Conservation (phyloP, 2,797 vertebrate genomes). For the Malacoctenus gilli region DNA sequence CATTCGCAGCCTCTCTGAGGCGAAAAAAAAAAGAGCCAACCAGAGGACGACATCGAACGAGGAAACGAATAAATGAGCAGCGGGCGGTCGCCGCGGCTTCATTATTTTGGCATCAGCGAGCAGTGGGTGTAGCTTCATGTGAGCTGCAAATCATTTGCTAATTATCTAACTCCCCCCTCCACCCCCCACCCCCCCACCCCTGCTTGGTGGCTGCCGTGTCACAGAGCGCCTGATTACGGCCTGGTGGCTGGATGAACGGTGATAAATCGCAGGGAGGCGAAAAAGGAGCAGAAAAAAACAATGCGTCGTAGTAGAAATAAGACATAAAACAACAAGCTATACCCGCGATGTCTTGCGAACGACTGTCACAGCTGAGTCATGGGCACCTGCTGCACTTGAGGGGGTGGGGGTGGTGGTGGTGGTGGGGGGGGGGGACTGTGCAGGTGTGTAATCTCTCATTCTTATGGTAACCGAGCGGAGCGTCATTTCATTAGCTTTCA, state of each 20-base stretch:
- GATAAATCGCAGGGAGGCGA: not conserved
- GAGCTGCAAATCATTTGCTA: slow-evolving; percentile 57
- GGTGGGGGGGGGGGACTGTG: slow-evolving; percentile 23
- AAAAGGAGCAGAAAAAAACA: slow-evolving; percentile 4
- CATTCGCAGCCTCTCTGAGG: slow-evolving; percentile 1
- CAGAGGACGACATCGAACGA: not conserved
- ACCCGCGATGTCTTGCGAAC: slow-evolving; percentile 6
- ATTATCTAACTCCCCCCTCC: slow-evolving; percentile 25
- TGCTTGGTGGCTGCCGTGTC: slow-evolving; percentile 8
- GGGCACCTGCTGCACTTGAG: slow-evolving; percentile 4
- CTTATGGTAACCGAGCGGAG: slow-evolving; percentile 37
- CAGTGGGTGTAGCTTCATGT: slow-evolving; percentile 32
- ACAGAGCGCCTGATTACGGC: not conserved
- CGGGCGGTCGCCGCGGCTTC: slow-evolving; percentile 10
- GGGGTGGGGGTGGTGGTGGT: slow-evolving; percentile 4
- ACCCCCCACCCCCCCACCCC: not conserved
- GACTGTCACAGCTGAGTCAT: slow-evolving; percentile 30
- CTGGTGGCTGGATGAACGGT: slow-evolving; percentile 2
- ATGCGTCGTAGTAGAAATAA: too few relatives aligned
- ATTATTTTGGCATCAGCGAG: too few relatives aligned
- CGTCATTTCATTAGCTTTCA: slow-evolving; percentile 58
- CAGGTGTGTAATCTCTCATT: slow-evolving; percentile 29
- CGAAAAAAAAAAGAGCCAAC: not conserved
- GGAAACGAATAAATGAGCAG: slow-evolving; percentile 18
- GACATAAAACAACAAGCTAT: too few relatives aligned